phyloP scores from a whole-genome alignment of 2,113 vertebrate genomes.

The Crypturellus undulatus region DNA sequence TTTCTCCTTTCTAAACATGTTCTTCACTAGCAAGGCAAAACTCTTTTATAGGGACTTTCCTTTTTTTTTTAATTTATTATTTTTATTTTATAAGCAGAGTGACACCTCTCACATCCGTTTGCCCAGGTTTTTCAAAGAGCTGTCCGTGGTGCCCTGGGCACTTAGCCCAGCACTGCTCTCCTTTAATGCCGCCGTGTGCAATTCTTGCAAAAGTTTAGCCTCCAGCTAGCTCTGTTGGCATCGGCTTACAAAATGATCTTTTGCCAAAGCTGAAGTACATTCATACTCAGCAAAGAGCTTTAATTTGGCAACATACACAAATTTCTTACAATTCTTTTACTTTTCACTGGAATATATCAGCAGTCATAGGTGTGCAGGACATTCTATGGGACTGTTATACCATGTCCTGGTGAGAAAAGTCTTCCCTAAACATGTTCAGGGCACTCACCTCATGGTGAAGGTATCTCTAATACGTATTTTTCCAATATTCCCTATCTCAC shows the following conservation, averaged over 20 bases:
- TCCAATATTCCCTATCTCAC: background rate
- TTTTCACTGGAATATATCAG: background rate
- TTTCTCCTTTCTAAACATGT: background rate
- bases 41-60: accelerated
- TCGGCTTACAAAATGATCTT: accelerated
- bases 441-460: background rate
- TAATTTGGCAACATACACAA: accelerated
- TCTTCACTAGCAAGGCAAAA: background rate
- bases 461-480: background rate
- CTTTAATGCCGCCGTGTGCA: background rate
- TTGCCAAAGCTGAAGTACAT: background rate
- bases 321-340: background rate
- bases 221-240: accelerated
- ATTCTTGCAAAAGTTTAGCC: background rate
- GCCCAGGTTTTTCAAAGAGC: background rate
- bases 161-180: too few relatives aligned
- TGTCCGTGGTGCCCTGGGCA: accelerated
- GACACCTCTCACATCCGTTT: too few relatives aligned
- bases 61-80: background rate
- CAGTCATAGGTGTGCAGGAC: background rate
- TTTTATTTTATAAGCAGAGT: too few relatives aligned
- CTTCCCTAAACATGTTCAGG: accelerated
- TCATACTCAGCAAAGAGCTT: background rate
- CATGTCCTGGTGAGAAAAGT: background rate
- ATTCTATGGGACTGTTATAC: background rate